A percentile compares a stretch with the other conserved stretches of the same genome.
Conservation (phyloP, 2,113 vertebrate genomes). For the Trichechus manatus region DNA sequence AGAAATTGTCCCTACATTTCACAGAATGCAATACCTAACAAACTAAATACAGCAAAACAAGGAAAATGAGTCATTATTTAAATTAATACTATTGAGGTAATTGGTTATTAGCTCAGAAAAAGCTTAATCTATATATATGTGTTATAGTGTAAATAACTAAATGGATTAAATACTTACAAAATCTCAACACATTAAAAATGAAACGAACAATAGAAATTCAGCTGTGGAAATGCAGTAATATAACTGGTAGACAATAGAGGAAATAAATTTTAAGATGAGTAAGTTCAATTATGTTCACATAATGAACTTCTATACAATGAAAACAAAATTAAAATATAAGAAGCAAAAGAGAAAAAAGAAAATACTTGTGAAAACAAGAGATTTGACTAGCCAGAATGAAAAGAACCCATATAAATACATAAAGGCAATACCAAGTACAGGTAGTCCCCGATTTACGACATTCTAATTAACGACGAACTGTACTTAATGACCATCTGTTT, state of each 20-base stretch:
- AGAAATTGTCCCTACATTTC: conserved; percentile 26
- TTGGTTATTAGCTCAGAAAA: not conserved
- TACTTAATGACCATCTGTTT: no score
- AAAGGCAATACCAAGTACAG: not conserved
- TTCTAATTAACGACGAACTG: no score
- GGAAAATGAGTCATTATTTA: not conserved
- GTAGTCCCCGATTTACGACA: no score
- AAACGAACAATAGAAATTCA: not conserved
- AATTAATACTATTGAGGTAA: not conserved
- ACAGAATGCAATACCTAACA: conserved; percentile 36
- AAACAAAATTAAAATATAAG: conserved; percentile 23
- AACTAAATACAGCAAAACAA: conserved; percentile 25
- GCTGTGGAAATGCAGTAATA: not conserved
- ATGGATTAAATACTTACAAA: not conserved
- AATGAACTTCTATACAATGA: not conserved
- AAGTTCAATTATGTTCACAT: not conserved
- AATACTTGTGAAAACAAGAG: not conserved
- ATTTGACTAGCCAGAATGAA: not conserved
- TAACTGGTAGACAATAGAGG: not conserved
- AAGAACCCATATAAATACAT: not conserved
- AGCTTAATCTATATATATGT: not conserved
- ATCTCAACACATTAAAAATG: not conserved
- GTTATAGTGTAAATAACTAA: not conserved
- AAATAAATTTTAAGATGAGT: not conserved
- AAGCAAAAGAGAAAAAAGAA: not conserved